Conservation (phyloP, 53 echinoderm and acorn worm species). For the Temnopleurus reevesii region DNA sequence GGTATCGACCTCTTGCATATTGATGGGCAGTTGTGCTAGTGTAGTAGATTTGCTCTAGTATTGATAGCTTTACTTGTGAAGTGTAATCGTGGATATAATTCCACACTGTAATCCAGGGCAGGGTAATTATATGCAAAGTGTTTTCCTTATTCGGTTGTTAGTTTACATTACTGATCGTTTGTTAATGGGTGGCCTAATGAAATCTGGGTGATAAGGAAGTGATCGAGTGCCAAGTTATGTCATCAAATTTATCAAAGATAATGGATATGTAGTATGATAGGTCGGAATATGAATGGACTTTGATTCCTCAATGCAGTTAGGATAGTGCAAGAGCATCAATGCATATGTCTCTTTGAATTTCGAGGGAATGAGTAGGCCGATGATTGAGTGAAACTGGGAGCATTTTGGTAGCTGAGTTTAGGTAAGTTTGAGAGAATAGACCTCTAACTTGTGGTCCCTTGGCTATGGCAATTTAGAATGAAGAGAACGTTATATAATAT, state of each 20-base stretch:
- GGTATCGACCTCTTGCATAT: too few species aligned
- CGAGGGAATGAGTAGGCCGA: background rate
- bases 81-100: too few species aligned
- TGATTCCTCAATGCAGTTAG: background rate
- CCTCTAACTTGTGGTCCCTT: too few species aligned
- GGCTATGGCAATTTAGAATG: too few species aligned
- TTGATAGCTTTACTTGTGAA: too few species aligned
- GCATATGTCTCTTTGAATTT: background rate
- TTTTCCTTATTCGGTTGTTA: background rate
- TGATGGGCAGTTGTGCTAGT: too few species aligned
- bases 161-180: background rate
- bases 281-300: background rate
- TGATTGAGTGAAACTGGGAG: background rate
- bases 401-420: background rate
- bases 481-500: too few species aligned
- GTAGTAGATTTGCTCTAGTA: too few species aligned
- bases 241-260: background rate
- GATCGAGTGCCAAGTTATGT: background rate
- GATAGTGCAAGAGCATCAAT: background rate
- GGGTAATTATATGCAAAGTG: background rate
- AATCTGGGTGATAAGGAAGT: background rate
- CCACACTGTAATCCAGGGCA: background rate
- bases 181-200: background rate
- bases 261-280: background rate
- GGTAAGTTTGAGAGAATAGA: background rate